Evolutionary conservation across 2,888 invertebrate species (phyloP).

Genomic region (Agrochola lychnidis): DNA sequence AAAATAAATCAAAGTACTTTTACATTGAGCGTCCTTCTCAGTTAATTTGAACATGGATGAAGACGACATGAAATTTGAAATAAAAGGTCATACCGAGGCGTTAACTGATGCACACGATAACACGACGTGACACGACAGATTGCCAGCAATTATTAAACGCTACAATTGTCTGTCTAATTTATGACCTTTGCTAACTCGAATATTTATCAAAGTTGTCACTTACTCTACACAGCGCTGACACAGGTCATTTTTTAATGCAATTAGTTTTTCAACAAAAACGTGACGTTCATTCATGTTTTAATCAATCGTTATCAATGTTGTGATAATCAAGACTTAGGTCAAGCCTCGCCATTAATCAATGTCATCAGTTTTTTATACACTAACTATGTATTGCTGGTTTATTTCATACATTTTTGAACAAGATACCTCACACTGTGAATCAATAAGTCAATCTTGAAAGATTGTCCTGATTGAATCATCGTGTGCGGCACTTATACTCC

Average conservation of each 20-base stretch:
- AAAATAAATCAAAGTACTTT: conserved; percentile 53
- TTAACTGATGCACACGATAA: conserved; percentile 70
- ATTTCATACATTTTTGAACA: conserved; percentile 44
- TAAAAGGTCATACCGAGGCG: conserved; percentile 67
- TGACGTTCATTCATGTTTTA: conserved; percentile 38
- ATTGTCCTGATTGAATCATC: conserved; percentile 39
- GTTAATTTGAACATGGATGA: conserved; percentile 46
- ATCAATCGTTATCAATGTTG: conserved; percentile 52
- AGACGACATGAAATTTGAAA: conserved; percentile 65
- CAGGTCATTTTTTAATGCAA: conserved; percentile 42
- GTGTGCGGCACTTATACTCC: conserved; percentile 49
- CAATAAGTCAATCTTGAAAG: conserved; percentile 47
- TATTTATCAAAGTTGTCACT: conserved; percentile 61
- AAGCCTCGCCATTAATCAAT: conserved; percentile 56
- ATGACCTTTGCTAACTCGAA: conserved; percentile 73
- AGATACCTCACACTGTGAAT: conserved; percentile 57
- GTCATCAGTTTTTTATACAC: conserved; percentile 50
- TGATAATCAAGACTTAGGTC: conserved; percentile 42
- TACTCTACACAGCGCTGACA: conserved; percentile 30
- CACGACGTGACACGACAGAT: conserved; percentile 78
- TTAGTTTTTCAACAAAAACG: conserved; percentile 43
- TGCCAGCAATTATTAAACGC: conserved; percentile 76
- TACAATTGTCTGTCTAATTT: conserved; percentile 77
- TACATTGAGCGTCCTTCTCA: conserved; percentile 58
- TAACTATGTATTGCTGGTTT: conserved; percentile 46